A percentile compares a stretch with the other conserved stretches of the same genome.
phyloP scores from a whole-genome alignment of 2,113 vertebrate species.

The Heloderma charlesbogerti region DNA sequence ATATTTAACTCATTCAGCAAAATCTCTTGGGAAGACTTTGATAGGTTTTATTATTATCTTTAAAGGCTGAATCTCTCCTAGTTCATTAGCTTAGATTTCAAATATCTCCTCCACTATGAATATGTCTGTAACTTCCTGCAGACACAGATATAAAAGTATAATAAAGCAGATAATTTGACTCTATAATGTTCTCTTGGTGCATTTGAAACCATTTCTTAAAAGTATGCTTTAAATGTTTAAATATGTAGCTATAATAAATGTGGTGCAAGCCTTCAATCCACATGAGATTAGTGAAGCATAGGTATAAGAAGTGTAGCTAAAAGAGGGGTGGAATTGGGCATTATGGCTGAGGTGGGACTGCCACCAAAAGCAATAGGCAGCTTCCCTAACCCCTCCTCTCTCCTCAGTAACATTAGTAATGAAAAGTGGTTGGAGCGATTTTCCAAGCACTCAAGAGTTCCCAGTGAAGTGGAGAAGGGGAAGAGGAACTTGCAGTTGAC shows the following conservation, averaged over 20 bases:
- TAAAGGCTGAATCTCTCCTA: neutral
- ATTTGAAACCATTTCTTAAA: neutral
- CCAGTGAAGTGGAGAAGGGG: neutral
- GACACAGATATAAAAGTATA: neutral
- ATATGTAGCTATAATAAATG: neutral
- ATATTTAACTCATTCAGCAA: neutral
- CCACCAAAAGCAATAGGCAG: neutral
- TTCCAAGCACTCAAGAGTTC: neutral
- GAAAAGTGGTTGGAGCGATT: neutral
- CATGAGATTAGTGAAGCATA: neutral
- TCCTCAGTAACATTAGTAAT: neutral
- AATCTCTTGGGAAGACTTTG: neutral
- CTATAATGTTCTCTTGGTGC: neutral
- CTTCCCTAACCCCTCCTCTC: neutral
- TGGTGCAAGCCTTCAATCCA: neutral
- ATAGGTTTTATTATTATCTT: neutral
- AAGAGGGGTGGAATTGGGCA: neutral
- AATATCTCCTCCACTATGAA: neutral
- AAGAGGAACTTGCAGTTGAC: neutral
- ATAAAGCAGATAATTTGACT: neutral
- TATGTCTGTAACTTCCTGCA: neutral
- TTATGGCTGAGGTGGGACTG: neutral
- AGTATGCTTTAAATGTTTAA: neutral
- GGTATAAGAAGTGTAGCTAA: neutral
- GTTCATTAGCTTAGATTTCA: slow-evolving; percentile 2